These are phyloP conservation scores for Salvelinus fontinalis DNA, from an alignment of 2,113 vertebrate genomes.

Conservation along the genomic window DNA sequence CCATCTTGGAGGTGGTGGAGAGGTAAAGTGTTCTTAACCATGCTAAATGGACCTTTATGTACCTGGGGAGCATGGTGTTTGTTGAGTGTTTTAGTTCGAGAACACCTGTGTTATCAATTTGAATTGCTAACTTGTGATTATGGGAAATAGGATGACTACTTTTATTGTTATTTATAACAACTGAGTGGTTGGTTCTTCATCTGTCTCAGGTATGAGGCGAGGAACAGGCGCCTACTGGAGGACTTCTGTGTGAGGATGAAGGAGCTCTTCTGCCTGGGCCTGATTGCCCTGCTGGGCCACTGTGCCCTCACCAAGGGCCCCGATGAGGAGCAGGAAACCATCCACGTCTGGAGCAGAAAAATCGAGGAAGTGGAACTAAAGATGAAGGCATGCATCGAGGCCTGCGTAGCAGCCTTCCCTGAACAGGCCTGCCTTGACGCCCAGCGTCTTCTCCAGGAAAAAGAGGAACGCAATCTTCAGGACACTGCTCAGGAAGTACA, in stretches of 20 bases:
- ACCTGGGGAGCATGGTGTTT: too few species aligned
- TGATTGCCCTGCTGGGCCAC: constrained; percentile 74
- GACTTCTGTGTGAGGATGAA: constrained; percentile 77
- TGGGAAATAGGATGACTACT: not conserved
- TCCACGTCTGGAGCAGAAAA: constrained; percentile 70
- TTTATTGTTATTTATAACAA: not conserved
- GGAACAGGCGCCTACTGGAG: constrained; percentile 72
- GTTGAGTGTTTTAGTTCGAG: too few species aligned
- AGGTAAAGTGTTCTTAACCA: constrained; percentile 40
- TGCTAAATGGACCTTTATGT: not conserved
- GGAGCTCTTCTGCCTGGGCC: constrained; percentile 76
- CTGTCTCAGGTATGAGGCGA: constrained; percentile 64
- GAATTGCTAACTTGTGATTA: not conserved
- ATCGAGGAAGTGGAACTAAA: constrained; percentile 70
- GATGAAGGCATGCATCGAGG: constrained; percentile 71
- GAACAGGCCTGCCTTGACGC: constrained; percentile 68
- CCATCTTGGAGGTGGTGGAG: constrained; percentile 69
- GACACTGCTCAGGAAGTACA: constrained; percentile 54
- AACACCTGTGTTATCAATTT: too few species aligned
- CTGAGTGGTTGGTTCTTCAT: not conserved
- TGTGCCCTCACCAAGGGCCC: constrained; percentile 62
- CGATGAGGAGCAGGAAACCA: constrained; percentile 66
- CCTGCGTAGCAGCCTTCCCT: constrained; percentile 65
- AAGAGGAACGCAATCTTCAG: constrained; percentile 48
- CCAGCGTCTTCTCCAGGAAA: constrained; percentile 64